Evolutionary conservation across 2,888 invertebrate genomes (phyloP), one percentile per base, ranked within the genome.

Genomic region (Pinctada fucata): DNA sequence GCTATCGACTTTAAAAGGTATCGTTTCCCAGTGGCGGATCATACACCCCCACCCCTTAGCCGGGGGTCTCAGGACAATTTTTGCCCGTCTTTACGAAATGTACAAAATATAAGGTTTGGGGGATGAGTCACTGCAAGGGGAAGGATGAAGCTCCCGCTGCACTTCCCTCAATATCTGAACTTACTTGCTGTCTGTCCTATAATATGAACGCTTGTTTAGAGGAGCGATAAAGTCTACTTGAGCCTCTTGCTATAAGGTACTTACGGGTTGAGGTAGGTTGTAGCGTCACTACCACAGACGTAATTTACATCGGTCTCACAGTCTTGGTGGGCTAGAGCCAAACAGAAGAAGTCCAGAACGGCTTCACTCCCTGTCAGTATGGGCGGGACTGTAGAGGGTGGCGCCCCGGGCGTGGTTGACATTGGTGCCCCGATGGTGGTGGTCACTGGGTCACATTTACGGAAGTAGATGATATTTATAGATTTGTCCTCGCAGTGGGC

Each of bases 281-380:
- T 74, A 3, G 72, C 74, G 50, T 86, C 82, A 2, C 81, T 79
- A 10, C 73, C 86, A 75, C 86, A 86, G 2, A 86, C 82, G 6
- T 68, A 66, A 3, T 80, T 74, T 2, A 48, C 16, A 3, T 79
- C 83, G 8, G 75, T 69, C 2, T 74, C 81, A 66, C 86, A 86
- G 16, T 77, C 65, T 68, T 79, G 58, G 45, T 83, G 79, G 48
- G 82, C 80, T 2, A 86, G 75, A 6, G 81, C 78, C 3, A 82
- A 70, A 63, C 86, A 86, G 79, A 86, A 84, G 80, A 86, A 86
- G 73, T 86, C 84, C 3, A 84, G 77, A 10, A 84, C 83, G 13
- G 86, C 86, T 47, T 80, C 81, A 13, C 69, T 58, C n/a, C 82
- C 82, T 0, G 75, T n/a, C 10, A 79, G 48, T 5, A 72, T 50